Conservation (phyloP, 2,888 invertebrate species). For the Smittia aterrima region DNA sequence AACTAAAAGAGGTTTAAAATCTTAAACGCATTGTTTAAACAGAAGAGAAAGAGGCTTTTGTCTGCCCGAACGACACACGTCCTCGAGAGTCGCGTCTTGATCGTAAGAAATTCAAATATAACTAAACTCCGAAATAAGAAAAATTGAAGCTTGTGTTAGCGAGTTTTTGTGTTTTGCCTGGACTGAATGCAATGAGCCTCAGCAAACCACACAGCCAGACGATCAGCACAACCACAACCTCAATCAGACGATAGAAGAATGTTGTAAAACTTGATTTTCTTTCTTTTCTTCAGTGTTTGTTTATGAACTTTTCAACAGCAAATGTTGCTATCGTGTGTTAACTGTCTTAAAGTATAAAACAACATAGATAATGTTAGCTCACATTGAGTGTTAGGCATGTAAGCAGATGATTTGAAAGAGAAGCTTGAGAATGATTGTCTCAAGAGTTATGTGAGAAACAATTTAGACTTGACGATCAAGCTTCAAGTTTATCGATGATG, state of each 20-base stretch:
- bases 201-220: not conserved
- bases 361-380: too few relatives aligned
- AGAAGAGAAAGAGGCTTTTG: not conserved
- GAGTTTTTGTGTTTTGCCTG: not conserved
- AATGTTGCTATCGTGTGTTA: not conserved
- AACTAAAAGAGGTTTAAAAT: not conserved
- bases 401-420: too few relatives aligned
- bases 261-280: constrained; percentile 22
- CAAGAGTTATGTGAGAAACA: too few relatives aligned
- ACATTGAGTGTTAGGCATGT: too few relatives aligned
- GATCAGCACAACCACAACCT: not conserved
- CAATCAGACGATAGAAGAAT: not conserved
- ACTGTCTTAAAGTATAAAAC: too few relatives aligned
- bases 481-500: too few relatives aligned
- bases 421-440: too few relatives aligned
- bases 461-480: too few relatives aligned
- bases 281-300: not conserved
- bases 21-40: not conserved
- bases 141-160: not conserved
- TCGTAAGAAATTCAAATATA: constrained; percentile 28
- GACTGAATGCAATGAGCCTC: not conserved
- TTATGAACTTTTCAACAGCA: not conserved
- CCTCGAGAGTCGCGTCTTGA: constrained; percentile 19
- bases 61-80: constrained; percentile 10
- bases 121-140: constrained; percentile 15